Evolutionary conservation across 2,797 vertebrate genomes (phyloP).

Genomic region (Silurus aristotelis): DNA sequence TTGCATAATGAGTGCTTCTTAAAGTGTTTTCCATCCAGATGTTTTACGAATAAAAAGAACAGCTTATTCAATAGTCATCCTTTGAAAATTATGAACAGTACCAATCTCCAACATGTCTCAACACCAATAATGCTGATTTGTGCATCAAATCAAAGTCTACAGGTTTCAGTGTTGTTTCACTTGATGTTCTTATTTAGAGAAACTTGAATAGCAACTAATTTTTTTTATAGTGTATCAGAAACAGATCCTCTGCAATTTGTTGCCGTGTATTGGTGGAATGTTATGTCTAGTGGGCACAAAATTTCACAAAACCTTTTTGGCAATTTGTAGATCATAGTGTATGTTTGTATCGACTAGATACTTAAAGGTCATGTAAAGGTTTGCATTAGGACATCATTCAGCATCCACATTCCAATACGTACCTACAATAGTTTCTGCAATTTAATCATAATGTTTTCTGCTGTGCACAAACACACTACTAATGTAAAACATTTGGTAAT

Average conservation of each 20-base stretch:
- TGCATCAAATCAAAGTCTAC: background rate
- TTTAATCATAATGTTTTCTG: no score
- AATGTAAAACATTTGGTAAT: no score
- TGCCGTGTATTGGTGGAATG: no score
- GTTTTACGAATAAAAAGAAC: background rate
- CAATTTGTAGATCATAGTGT: no score
- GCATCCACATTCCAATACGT: no score
- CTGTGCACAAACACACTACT: no score
- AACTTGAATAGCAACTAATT: background rate
- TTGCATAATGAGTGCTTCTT: constrained; percentile 48
- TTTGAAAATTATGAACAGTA: background rate
- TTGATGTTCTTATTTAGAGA: background rate
- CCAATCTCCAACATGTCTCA: background rate
- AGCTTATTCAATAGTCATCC: background rate
- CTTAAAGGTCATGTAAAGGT: no score
- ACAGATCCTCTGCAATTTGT: background rate
- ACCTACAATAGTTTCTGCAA: no score
- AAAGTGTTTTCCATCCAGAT: constrained; percentile 23
- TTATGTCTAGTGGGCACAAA: no score
- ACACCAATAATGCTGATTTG: background rate
- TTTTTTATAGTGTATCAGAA: background rate
- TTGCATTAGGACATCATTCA: no score
- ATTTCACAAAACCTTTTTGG: no score
- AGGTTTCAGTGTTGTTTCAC: background rate
- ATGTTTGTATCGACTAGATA: no score